Conservation (phyloP, 1,140 invertebrate species). For the Drosophila lini region DNA sequence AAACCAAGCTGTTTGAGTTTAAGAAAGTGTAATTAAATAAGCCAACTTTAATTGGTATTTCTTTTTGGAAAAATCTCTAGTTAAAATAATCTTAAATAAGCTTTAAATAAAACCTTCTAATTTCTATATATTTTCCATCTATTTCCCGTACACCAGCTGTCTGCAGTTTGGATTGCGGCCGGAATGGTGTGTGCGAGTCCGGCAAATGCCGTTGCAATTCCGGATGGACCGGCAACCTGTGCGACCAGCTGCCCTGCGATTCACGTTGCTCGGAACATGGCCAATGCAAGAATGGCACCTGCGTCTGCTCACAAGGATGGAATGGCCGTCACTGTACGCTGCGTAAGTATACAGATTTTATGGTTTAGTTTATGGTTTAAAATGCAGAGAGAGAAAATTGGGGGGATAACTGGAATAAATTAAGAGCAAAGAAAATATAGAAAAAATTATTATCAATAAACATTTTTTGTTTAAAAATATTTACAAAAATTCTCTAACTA, state of each 20-base stretch:
- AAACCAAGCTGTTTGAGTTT: background rate
- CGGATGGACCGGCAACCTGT: conserved; percentile 96
- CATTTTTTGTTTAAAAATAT: background rate
- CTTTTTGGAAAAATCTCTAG: too few species aligned
- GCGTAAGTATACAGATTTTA: conserved; percentile 88
- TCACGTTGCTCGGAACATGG: conserved; percentile 97
- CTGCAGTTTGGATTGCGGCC: conserved; percentile 95
- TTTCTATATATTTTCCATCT: background rate
- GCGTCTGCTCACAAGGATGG: conserved; percentile 98
- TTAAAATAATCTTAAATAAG: too few species aligned
- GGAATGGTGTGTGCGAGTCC: conserved; percentile 94
- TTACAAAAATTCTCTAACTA: too few species aligned
- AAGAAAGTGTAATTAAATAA: background rate
- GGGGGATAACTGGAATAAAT: background rate
- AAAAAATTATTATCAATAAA: background rate
- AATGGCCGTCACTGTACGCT: conserved; percentile 98
- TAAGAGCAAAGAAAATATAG: background rate
- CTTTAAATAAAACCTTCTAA: conserved; percentile 1
- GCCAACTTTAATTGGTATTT: background rate
- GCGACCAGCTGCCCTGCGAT: conserved; percentile 95
- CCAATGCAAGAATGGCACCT: conserved; percentile 98
- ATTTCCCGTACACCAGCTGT: conserved; percentile 87
- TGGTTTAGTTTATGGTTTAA: background rate
- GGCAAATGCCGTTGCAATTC: conserved; percentile 95
- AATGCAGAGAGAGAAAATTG: background rate